phyloP scores from a whole-genome alignment of 2,113 vertebrate genomes.

The Nesogale talazaci region DNA sequence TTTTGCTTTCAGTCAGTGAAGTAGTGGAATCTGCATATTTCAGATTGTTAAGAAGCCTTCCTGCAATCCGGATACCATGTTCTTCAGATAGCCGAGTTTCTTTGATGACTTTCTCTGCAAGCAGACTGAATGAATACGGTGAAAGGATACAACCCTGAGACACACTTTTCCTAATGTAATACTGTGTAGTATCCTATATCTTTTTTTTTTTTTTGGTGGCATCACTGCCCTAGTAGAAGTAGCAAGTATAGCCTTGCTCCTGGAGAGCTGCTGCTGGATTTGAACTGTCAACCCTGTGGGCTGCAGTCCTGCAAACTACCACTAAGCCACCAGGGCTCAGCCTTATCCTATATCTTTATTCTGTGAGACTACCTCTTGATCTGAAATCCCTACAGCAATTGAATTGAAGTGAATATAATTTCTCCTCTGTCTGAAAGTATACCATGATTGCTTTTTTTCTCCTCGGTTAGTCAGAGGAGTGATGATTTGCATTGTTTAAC shows the following conservation, averaged over 20 bases:
- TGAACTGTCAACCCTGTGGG: too few relatives aligned
- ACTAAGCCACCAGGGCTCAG: too few relatives aligned
- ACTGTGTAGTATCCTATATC: neutral
- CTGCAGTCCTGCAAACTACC: too few relatives aligned
- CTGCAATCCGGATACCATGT: neutral
- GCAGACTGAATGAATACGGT: neutral
- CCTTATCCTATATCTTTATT: neutral
- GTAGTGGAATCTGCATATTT: neutral
- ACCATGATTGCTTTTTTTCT: neutral
- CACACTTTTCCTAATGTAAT: neutral
- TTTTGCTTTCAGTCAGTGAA: neutral
- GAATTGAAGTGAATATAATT: neutral
- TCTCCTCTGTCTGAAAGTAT: conserved; percentile 13
- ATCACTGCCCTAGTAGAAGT: too few relatives aligned
- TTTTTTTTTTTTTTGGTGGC: too few relatives aligned
- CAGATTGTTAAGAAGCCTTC: neutral
- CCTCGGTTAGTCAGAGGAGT: neutral
- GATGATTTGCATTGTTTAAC: neutral
- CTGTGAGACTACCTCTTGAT: neutral
- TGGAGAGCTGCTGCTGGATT: too few relatives aligned
- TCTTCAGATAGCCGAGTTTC: neutral
- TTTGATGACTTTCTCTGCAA: neutral
- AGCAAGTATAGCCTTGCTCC: too few relatives aligned
- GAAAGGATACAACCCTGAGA: neutral
- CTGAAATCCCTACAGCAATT: too few relatives aligned